Conservation (phyloP, 53 echinoderm and acorn worm species). For the Pentamera pediparva region DNA sequence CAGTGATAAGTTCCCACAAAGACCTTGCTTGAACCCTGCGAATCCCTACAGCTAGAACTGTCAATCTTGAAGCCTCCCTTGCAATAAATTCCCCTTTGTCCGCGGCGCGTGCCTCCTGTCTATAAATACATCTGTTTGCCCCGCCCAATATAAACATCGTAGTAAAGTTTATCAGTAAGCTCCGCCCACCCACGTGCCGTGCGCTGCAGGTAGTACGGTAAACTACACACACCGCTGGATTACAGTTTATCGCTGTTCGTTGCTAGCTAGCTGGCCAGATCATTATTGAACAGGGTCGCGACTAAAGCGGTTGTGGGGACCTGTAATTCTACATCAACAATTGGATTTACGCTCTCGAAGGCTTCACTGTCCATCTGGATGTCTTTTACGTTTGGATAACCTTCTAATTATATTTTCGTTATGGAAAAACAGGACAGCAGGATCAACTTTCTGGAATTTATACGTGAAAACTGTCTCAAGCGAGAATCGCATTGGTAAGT, state of each 20-base stretch:
- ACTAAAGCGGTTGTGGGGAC: too few relatives aligned
- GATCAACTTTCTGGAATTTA: slow-evolving; percentile 25
- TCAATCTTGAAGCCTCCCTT: background rate
- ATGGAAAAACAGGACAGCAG: slow-evolving; percentile 17
- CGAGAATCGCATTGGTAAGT: slow-evolving; percentile 24
- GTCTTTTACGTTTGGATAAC: too few relatives aligned
- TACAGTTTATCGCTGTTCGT: too few relatives aligned
- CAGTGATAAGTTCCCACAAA: background rate
- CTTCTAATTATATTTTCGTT: too few relatives aligned
- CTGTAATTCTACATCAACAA: too few relatives aligned
- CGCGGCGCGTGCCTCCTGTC: background rate
- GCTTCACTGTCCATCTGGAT: too few relatives aligned
- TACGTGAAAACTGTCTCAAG: slow-evolving; percentile 20
- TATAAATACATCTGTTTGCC: background rate
- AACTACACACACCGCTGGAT: too few relatives aligned
- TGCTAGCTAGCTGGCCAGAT: too few relatives aligned
- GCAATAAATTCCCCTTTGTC: slow-evolving; percentile 21
- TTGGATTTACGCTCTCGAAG: too few relatives aligned
- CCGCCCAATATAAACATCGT: background rate
- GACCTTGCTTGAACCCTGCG: background rate
- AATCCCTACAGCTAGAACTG: background rate
- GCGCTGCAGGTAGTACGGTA: background rate
- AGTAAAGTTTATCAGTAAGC: slow-evolving; percentile 23
- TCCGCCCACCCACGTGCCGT: slow-evolving; percentile 27
- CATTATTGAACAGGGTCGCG: background rate